phyloP scores from a whole-genome alignment of 1,140 invertebrate genomes.

The Hyles vespertilio region DNA sequence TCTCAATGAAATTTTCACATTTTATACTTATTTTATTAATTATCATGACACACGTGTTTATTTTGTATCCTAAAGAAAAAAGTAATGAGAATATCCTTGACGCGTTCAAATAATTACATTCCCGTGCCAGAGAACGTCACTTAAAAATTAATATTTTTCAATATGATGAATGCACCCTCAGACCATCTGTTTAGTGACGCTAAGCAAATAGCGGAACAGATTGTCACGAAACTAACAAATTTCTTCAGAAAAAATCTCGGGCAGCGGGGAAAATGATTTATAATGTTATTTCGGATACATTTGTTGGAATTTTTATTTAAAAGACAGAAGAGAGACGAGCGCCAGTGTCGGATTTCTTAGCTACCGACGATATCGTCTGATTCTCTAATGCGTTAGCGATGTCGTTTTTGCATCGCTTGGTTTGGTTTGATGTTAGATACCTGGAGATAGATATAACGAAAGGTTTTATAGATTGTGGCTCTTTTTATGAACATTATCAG shows the following conservation, averaged over 20 bases:
- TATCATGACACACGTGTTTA: too few relatives aligned
- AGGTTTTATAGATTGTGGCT: too few relatives aligned
- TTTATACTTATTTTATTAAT: too few relatives aligned
- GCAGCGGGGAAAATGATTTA: conserved; percentile 62
- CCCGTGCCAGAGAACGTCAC: conserved; percentile 33
- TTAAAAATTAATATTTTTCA: conserved; percentile 59
- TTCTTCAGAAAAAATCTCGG: conserved; percentile 48
- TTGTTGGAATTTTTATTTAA: conserved; percentile 52
- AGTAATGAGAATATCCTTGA: conserved; percentile 20
- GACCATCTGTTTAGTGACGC: conserved; percentile 65
- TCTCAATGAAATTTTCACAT: too few relatives aligned
- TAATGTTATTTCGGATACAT: conserved; percentile 64
- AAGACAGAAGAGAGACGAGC: conserved; percentile 29
- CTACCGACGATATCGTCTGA: conserved; percentile 25
- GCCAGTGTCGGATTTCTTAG: conserved; percentile 33
- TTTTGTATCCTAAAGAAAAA: conserved; percentile 5
- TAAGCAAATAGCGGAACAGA: conserved; percentile 75
- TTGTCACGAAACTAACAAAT: conserved; percentile 71
- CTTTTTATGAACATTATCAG: too few relatives aligned
- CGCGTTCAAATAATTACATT: conserved; percentile 33
- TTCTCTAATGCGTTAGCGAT: conserved; percentile 32
- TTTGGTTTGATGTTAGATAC: neutral
- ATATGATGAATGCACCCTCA: conserved; percentile 57
- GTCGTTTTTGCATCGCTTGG: conserved; percentile 7
- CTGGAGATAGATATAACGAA: too few relatives aligned